phyloP scores from a whole-genome alignment of 1,140 invertebrate species.

The Cepaea nemoralis region DNA sequence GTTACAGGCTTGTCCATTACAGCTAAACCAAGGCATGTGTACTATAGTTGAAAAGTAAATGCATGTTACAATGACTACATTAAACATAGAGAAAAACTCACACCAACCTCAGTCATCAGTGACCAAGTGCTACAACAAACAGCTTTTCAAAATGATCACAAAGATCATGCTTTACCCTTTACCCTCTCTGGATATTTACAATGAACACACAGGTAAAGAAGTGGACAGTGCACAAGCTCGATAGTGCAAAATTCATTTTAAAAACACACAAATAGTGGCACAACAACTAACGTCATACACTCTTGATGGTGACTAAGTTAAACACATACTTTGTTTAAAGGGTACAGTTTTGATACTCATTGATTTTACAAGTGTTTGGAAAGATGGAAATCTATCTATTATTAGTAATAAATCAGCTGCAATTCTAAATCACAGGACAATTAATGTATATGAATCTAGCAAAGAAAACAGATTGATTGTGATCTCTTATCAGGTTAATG shows the following conservation, averaged over 20 bases:
- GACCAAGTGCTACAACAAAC: background rate
- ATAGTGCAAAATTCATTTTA: background rate
- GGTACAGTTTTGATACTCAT: too few relatives aligned
- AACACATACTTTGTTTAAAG: too few relatives aligned
- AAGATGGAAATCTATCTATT: too few relatives aligned
- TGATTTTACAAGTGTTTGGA: too few relatives aligned
- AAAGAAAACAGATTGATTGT: too few relatives aligned
- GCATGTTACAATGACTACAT: background rate
- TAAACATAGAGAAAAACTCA: background rate
- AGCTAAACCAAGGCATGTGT: background rate
- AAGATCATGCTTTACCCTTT: background rate
- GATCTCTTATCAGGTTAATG: too few relatives aligned
- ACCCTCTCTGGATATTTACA: too few relatives aligned
- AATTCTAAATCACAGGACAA: too few relatives aligned
- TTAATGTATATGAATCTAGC: too few relatives aligned
- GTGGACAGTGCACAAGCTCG: background rate
- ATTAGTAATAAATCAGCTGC: too few relatives aligned
- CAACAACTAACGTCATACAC: background rate
- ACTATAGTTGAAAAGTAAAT: background rate
- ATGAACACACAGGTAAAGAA: background rate
- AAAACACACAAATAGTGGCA: background rate
- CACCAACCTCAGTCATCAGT: background rate
- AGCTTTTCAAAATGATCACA: background rate
- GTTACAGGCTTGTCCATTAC: constrained; percentile 2
- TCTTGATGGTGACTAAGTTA: too few relatives aligned